A percentile compares a stretch with the other conserved stretches of the same genome.
Conservation (phyloP, 1,140 invertebrate species). For the Lordiphosa collinella region DNA sequence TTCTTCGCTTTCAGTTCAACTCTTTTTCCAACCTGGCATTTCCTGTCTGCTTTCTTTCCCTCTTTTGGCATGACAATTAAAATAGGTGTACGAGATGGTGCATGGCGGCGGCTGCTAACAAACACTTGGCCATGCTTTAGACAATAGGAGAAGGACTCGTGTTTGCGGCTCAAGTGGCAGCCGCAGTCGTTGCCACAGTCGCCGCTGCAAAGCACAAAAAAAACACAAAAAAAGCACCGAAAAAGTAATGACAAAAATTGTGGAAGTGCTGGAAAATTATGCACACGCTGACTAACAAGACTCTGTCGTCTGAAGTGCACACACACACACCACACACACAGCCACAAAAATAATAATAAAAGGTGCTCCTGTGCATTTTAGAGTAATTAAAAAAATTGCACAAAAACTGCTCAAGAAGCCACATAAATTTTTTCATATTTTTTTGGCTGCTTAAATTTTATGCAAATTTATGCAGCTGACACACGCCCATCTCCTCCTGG, state of each 20-base stretch:
- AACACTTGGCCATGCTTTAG: conserved; percentile 77
- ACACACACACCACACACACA: conserved; percentile 14
- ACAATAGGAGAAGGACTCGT: conserved; percentile 74
- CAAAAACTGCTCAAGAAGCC: conserved; percentile 36
- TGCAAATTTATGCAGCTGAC: conserved; percentile 63
- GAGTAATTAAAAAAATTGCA: conserved; percentile 74
- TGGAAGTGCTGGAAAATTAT: conserved; percentile 73
- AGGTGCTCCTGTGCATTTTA: conserved; percentile 72
- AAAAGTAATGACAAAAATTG: conserved; percentile 77
- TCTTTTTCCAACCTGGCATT: conserved; percentile 6
- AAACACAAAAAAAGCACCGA: conserved; percentile 41
- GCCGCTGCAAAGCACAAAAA: conserved; percentile 14
- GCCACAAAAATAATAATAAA: conserved; percentile 56
- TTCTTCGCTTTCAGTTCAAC: conserved; percentile 1
- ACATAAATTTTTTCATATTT: conserved; percentile 50
- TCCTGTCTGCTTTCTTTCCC: conserved; percentile 4
- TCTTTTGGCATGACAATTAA: conserved; percentile 60
- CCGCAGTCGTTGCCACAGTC: conserved; percentile 34
- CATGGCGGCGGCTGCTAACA: conserved; percentile 62
- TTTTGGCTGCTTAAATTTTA: conserved; percentile 46
- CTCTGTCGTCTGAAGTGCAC: conserved; percentile 56
- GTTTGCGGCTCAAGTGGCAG: conserved; percentile 73
- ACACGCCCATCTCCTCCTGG: conserved; percentile 13
- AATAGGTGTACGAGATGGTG: conserved; percentile 70
- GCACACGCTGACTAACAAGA: conserved; percentile 58